A percentile compares a stretch with the other conserved stretches of the same genome.
These are phyloP conservation scores for Apus apus DNA, from an alignment of 2,113 vertebrate species.

Conservation along the genomic window DNA sequence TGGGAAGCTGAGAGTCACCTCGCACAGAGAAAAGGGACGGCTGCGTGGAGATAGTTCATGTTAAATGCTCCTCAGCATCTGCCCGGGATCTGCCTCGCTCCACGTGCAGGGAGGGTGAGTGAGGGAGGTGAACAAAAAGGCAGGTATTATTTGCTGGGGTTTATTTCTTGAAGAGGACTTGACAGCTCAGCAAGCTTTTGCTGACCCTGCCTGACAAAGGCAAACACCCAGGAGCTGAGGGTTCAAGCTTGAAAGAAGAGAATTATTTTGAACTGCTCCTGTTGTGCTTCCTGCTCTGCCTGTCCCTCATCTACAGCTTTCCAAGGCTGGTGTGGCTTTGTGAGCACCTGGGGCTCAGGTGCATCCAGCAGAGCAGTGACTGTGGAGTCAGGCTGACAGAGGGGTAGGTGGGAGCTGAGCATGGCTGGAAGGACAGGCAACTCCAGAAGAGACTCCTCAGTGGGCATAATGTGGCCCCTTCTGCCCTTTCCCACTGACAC, in stretches of 20 bases:
- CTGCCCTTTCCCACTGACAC: not conserved
- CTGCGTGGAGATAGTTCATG: not conserved
- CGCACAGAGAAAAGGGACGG: not conserved
- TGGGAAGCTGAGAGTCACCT: not conserved
- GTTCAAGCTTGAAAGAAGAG: not conserved
- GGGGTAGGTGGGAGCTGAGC: not conserved
- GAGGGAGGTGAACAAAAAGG: not conserved
- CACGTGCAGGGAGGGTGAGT: not conserved
- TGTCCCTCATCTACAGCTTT: not conserved
- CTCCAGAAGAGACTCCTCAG: not conserved
- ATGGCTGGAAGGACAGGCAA: not conserved
- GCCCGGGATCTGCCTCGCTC: not conserved
- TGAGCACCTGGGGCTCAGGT: not conserved
- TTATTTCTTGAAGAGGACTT: not conserved
- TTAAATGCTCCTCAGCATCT: not conserved
- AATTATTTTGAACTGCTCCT: not conserved
- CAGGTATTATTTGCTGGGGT: not conserved
- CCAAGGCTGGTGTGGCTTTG: not conserved
- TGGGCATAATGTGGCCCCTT: not conserved
- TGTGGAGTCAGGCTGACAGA: not conserved
- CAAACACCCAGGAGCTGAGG: not conserved
- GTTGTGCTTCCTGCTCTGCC: not conserved
- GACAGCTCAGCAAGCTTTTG: not conserved
- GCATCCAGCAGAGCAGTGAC: not conserved
- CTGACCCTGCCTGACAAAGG: not conserved